Evolutionary conservation across 2,888 invertebrate species (phyloP), one percentile per base, ranked within the genome.

Genomic region (Chymomyza fuscimana): DNA sequence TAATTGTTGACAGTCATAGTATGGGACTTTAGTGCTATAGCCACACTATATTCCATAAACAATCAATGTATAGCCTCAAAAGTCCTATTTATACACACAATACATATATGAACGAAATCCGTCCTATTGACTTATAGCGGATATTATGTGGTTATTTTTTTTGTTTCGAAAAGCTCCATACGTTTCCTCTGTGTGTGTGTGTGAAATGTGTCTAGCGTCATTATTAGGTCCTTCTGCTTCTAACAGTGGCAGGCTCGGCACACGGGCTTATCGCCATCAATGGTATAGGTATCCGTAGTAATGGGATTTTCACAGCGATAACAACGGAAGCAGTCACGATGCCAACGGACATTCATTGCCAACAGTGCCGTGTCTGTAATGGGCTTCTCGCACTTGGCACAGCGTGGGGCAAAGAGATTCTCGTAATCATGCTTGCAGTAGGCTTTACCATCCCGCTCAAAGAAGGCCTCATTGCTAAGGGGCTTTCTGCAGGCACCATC

Each of bases 291-390:
- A 63, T 94, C 93, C 70, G 95, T 95, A 65, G 94, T 94, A 82
- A 97, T 95, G 32, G 95, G 94, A 86, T 93, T 94, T 84, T 94
- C 93, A 93, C 96, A 97, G 93, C 95, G 98, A 93, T 95, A 94
- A 94, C 98, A 98, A 86, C 96, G 96, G 93, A 98, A 98, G 92
- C 98, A 98, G 82, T 96, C 95, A 74, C 97, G 94, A 84, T 98
- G 98, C 98, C 98, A 98, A 92, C 98, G 97, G 79, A 95, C 95
- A 90, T 96, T 96, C 76, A 98, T 93, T 52, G 98, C 98, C 54
- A 97, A 95, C 88, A 98, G 96, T 65, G 95, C 95, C 88, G 94
- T 94, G 89, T 96, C 96, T 62, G 95, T 95, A 89, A 98, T 97
- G 52, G 97, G 95, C 80, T 94, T 93, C 64, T 92, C 92, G 92